phyloP scores from a whole-genome alignment of 1,140 invertebrate species.

The Carcinoscorpius rotundicauda region DNA sequence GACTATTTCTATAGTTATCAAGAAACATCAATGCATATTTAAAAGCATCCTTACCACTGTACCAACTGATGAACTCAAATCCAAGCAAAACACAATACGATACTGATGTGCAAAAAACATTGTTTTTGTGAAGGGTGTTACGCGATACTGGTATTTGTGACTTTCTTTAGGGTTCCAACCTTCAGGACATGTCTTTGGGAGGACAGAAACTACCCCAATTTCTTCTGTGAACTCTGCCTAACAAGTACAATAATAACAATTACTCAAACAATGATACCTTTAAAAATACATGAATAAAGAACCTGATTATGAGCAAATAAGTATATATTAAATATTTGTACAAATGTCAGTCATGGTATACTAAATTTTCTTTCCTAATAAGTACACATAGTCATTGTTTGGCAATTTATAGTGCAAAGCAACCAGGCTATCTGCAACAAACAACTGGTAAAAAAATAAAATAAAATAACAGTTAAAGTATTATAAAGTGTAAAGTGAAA shows the following conservation, averaged over 20 bases:
- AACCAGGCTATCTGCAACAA: too few species aligned
- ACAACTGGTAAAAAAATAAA: too few species aligned
- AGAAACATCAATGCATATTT: too few species aligned
- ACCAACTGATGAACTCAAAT: slow-evolving; percentile 64
- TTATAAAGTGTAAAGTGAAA: too few species aligned
- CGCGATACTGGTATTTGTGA: slow-evolving; percentile 42
- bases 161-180: slow-evolving; percentile 41
- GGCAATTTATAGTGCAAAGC: too few species aligned
- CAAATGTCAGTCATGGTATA: too few species aligned
- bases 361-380: too few species aligned
- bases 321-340: too few species aligned
- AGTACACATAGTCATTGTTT: too few species aligned
- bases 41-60: slow-evolving; percentile 42
- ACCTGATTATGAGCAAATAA: not conserved
- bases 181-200: slow-evolving; percentile 37
- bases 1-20: too few species aligned
- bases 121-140: slow-evolving; percentile 39
- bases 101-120: slow-evolving; percentile 46
- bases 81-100: slow-evolving; percentile 59
- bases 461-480: too few species aligned
- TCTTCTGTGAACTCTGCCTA: slow-evolving; percentile 33
- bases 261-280: slow-evolving; percentile 1
- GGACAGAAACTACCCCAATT: slow-evolving; percentile 49
- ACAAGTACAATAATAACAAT: slow-evolving; percentile 15
- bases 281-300: not conserved